Conservation (phyloP, 2,888 invertebrate species). For the Andrena praecox region DNA sequence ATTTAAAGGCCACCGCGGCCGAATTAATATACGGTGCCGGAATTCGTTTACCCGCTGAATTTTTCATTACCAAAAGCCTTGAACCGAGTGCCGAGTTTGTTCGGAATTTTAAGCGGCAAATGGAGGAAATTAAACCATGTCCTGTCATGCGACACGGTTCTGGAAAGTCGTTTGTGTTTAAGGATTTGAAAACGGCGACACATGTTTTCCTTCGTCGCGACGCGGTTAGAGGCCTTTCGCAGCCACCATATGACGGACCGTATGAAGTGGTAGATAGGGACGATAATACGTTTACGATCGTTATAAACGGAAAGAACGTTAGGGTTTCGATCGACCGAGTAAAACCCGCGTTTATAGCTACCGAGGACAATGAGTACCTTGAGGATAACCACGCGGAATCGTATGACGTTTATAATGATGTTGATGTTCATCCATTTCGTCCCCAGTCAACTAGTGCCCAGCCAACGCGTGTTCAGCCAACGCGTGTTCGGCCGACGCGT, state of each 20-base stretch:
- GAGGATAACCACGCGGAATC: neutral
- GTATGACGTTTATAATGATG: no score
- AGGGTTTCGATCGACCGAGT: neutral
- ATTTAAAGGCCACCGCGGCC: constrained; percentile 67
- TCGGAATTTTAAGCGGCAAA: neutral
- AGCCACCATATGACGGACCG: constrained; percentile 16
- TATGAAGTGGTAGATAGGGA: neutral
- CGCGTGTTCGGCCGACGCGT: no score
- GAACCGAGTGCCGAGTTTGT: neutral
- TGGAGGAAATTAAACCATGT: constrained; percentile 20
- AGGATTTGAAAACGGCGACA: constrained; percentile 24
- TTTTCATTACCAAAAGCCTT: constrained; percentile 32
- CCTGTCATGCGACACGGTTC: constrained; percentile 15
- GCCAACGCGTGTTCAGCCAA: no score
- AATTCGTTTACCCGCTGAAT: constrained; percentile 68
- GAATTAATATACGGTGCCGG: constrained; percentile 69
- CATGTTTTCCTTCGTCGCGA: constrained; percentile 60
- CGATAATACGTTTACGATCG: neutral
- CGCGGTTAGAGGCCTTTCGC: constrained; percentile 24
- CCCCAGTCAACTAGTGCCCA: no score
- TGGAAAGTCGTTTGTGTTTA: constrained; percentile 28
- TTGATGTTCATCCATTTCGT: no score
- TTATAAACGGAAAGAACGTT: neutral
- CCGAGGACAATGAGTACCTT: neutral
- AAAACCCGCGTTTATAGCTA: neutral